Conservation (phyloP, 2,797 vertebrate species). For the Acanthurus tractus region DNA sequence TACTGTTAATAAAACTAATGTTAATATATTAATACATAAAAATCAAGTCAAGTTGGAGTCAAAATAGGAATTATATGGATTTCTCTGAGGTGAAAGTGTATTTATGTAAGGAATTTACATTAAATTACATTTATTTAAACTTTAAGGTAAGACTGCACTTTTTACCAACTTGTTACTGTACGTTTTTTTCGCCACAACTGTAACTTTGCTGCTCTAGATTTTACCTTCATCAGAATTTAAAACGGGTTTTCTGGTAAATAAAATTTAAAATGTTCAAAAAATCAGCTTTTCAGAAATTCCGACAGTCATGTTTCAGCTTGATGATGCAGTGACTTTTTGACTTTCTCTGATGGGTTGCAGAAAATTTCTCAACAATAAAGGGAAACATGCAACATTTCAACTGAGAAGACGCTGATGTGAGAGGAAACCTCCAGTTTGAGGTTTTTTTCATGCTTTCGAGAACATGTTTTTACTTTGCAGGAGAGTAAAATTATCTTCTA, state of each 20-base stretch:
- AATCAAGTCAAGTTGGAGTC: background rate
- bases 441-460: too few relatives aligned
- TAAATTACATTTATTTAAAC: too few relatives aligned
- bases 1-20: background rate
- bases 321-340: constrained; percentile 12
- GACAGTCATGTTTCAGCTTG: background rate
- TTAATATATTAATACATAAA: background rate
- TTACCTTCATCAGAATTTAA: background rate
- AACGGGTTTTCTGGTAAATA: background rate
- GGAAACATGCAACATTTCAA: constrained; percentile 4
- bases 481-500: too few relatives aligned
- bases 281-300: background rate
- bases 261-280: too few relatives aligned
- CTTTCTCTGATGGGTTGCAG: background rate
- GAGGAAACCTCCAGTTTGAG: background rate
- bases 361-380: constrained; percentile 34
- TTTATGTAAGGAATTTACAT: too few relatives aligned
- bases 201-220: background rate
- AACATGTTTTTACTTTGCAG: too few relatives aligned
- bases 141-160: background rate
- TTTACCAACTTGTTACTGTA: background rate
- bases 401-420: background rate
- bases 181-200: background rate
- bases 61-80: too few relatives aligned
- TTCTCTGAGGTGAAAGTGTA: background rate